Evolutionary conservation across 2,113 vertebrate genomes (phyloP).

Genomic region (Cervus canadensis): DNA sequence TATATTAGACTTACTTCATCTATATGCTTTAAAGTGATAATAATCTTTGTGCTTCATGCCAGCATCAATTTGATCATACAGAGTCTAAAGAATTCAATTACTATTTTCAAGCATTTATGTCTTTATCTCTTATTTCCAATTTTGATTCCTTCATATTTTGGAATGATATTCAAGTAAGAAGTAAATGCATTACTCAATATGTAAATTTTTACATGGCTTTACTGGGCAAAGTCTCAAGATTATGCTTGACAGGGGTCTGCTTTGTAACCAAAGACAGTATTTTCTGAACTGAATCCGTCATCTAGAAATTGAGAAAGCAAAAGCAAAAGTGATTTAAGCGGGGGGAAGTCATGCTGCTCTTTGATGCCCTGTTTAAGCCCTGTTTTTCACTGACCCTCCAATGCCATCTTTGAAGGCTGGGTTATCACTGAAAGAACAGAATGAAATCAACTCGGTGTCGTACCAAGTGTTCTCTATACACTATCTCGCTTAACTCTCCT

Average conservation of each 20-base stretch:
- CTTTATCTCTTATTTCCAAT: not conserved
- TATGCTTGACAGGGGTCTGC: not conserved
- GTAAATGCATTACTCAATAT: not conserved
- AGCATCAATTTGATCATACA: not conserved
- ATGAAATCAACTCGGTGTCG: not conserved
- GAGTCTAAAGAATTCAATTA: not conserved
- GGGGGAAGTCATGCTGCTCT: not conserved
- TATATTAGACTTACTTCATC: not conserved
- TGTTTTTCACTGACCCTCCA: not conserved
- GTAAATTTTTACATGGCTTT: not conserved
- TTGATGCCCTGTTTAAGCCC: not conserved
- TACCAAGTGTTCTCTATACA: not conserved
- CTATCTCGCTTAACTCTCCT: not conserved
- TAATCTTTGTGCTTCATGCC: not conserved
- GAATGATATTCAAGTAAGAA: not conserved
- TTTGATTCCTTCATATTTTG: not conserved
- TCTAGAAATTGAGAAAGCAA: not conserved
- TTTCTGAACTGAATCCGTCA: slow-evolving; percentile 4
- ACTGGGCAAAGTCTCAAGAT: not conserved
- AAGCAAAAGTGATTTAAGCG: not conserved
- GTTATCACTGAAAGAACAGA: not conserved
- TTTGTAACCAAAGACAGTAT: not conserved
- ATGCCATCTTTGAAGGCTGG: not conserved
- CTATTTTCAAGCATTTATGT: not conserved
- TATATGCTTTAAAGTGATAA: not conserved